A percentile compares a stretch with the other conserved stretches of the same genome.
These are phyloP conservation scores for Mormyrus hasselquistii DNA, from an alignment of 2,797 vertebrate species.

Conservation along the genomic window DNA sequence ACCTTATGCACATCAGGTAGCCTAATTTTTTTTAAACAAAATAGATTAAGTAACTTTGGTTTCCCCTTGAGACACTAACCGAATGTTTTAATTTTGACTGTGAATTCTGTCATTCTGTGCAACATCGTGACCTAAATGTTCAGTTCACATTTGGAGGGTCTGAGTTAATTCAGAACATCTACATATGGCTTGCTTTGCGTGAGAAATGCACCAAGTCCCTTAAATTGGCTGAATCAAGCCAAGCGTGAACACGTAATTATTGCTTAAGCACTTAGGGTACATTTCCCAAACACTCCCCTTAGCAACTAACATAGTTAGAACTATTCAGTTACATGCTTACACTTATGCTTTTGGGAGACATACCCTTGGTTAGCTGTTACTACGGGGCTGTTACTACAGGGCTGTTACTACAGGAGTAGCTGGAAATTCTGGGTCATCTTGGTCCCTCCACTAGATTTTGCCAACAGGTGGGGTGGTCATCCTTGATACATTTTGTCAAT, in stretches of 20 bases:
- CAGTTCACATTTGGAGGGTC: background rate
- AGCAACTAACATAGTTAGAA: background rate
- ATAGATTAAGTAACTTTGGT: background rate
- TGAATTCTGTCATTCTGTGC: background rate
- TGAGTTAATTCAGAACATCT: background rate
- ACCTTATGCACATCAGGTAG: background rate
- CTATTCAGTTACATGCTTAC: background rate
- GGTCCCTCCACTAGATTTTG: background rate
- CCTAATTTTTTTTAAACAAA: background rate
- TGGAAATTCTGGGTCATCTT: background rate
- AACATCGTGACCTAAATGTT: background rate
- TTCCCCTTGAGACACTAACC: background rate
- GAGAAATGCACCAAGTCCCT: background rate
- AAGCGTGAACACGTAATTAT: background rate
- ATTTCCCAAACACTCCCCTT: background rate
- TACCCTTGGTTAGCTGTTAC: background rate
- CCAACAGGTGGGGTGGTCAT: background rate
- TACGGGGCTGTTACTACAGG: background rate
- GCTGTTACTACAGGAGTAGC: background rate
- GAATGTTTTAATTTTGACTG: background rate
- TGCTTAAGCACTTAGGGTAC: background rate
- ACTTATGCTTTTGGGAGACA: background rate
- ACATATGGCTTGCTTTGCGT: background rate
- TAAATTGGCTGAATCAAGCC: background rate
- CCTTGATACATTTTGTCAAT: background rate